Evolutionary conservation across 2,797 vertebrate genomes (phyloP).

Genomic region (Remorina albescens): DNA sequence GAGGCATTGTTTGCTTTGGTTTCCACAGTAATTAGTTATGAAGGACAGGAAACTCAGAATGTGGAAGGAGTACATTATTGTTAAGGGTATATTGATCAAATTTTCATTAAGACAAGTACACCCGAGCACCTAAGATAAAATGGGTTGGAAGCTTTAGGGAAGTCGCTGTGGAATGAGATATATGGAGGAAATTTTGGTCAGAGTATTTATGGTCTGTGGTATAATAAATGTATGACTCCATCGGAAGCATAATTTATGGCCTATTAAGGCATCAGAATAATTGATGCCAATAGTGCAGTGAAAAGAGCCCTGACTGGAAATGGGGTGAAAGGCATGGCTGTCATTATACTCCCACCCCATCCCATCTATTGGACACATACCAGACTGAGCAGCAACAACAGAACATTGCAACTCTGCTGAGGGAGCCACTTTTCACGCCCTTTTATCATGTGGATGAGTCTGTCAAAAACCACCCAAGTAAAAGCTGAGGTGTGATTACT

Average conservation of each 20-base stretch:
- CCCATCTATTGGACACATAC: conserved; percentile 43
- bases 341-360: conserved; percentile 45
- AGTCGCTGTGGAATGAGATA: conserved; percentile 49
- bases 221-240: conserved; percentile 69
- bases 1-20: conserved; percentile 47
- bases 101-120: conserved; percentile 58
- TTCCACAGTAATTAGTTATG: conserved; percentile 29
- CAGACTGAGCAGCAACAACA: conserved; percentile 53
- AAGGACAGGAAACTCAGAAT: conserved; percentile 46
- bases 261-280: conserved; percentile 74
- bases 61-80: conserved; percentile 45
- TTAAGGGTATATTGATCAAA: conserved; percentile 60
- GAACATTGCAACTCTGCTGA: conserved; percentile 52
- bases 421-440: conserved; percentile 45
- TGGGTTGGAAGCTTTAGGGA: conserved; percentile 62
- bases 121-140: conserved; percentile 49
- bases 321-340: conserved; percentile 55
- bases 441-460: conserved; percentile 58
- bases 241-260: conserved; percentile 62
- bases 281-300: conserved; percentile 50
- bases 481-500: conserved; percentile 43
- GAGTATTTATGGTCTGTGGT: conserved; percentile 56
- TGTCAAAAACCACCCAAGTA: conserved; percentile 53
- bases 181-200: conserved; percentile 38
- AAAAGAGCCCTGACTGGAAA: conserved; percentile 59